Evolutionary conservation across 2,888 invertebrate species (phyloP), one percentile per base, ranked within the genome.

Genomic region (Drosophila maculinotata): DNA sequence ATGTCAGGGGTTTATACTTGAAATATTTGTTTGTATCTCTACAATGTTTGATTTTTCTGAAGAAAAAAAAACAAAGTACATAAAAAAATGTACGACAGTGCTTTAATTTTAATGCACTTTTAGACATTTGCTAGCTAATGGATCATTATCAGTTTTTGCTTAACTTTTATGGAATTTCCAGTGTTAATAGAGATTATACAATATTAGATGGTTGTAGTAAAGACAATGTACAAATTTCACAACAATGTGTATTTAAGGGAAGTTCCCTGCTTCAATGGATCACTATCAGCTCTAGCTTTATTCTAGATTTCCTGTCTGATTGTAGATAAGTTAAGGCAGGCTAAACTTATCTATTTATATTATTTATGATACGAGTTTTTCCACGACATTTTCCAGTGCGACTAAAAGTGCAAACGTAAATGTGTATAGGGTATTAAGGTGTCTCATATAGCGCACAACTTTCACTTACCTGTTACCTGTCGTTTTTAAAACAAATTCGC

Each of bases 271-370:
- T 12, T 45, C 45, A 45, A 12, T 45, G 12, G 45, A 45, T 25
- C 15, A 5, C 35, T 52, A 73, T 70, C 59, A 59, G 49, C 14
- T 26, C 12, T 3, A 17, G 31, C 35, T 62, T 76, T 75, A 71
- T 69, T 41, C 2, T n/a, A 28, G 20, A 58, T 70, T 71, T 71
- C 71, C 71, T 58, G 71, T 14, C 17, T 36, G 23, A 26, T 38
- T 20, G 26, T 0, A 31, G 71, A 75, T 75, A 56, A 73, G 58
- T 35, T 33, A 59, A 44, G 9, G 2, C 36, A 23, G 9, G 7
- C 36, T 59, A 52, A 62, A 25, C 26, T 23, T 7, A 23, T 31
- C 17, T 52, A 64, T 52, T 26, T 26, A 31, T 10, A 14, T n/a
- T 36, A 31, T 39, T 31, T 52, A 7, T 30, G 20, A 38, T 8